These are phyloP conservation scores for Dryobota labecula DNA, from an alignment of 2,888 invertebrate species.

Conservation along the genomic window DNA sequence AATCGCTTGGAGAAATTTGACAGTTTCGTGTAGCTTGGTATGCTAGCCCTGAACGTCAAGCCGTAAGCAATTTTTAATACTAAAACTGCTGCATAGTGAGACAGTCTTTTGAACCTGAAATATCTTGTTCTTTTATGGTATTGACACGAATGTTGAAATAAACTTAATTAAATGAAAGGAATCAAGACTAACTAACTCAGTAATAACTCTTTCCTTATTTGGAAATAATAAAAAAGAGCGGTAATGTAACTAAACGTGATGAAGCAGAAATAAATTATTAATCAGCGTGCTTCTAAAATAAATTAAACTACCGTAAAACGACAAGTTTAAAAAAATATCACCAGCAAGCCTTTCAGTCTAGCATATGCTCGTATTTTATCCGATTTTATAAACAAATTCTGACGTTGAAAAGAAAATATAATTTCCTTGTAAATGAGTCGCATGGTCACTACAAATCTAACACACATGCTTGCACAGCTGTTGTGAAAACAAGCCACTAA, in stretches of 20 bases:
- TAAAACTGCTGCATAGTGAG: neutral
- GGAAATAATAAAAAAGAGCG: conserved; percentile 11
- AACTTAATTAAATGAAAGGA: conserved; percentile 29
- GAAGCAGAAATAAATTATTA: conserved; percentile 7
- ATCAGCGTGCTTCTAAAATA: neutral
- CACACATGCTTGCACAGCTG: conserved; percentile 59
- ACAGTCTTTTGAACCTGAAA: neutral
- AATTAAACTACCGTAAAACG: neutral
- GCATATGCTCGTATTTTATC: neutral
- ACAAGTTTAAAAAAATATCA: neutral
- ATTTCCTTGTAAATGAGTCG: neutral
- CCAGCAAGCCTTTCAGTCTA: neutral
- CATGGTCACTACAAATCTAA: conserved; percentile 39
- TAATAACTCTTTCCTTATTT: conserved; percentile 1
- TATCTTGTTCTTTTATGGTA: conserved; percentile 17
- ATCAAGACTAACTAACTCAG: conserved; percentile 18
- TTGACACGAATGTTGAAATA: conserved; percentile 39
- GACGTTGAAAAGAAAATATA: neutral
- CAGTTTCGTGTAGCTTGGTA: too few species aligned
- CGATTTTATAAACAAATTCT: neutral
- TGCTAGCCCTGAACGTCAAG: neutral
- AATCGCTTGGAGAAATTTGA: too few species aligned
- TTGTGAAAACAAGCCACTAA: conserved; percentile 58
- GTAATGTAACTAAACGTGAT: conserved; percentile 20
- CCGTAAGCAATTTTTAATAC: neutral